Percentiles rank a stretch among this genome's conserved stretches.
Conservation (phyloP, 2,888 invertebrate genomes). For the Caenorhabditis virilis region DNA sequence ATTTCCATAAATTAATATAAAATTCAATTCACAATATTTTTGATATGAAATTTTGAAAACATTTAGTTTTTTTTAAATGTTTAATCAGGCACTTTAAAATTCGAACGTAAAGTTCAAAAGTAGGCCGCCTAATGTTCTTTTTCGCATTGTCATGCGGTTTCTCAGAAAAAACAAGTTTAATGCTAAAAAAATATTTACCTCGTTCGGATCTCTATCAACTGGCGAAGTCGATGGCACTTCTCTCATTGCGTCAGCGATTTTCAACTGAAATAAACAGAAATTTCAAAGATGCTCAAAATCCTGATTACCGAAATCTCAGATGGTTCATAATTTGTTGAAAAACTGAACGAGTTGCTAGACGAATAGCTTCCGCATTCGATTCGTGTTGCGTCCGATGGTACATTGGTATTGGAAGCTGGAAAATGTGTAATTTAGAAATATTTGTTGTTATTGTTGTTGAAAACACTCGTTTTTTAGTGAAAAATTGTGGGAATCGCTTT, state of each 20-base stretch:
- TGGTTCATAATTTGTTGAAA: not conserved
- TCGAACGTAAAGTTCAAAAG: no score
- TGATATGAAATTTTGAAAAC: no score
- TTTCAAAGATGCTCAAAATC: not conserved
- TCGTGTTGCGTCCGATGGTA: constrained; percentile 36
- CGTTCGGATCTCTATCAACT: not conserved
- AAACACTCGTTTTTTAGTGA: no score
- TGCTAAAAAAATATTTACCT: constrained; percentile 2
- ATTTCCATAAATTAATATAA: no score
- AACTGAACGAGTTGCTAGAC: constrained; percentile 19
- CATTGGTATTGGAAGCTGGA: constrained; percentile 10
- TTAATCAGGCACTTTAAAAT: no score
- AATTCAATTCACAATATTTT: no score
- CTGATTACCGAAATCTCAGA: constrained; percentile 1
- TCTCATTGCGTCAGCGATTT: constrained; percentile 55
- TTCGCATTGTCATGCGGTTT: not conserved
- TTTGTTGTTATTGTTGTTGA: constrained; percentile 2
- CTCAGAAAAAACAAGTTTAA: not conserved
- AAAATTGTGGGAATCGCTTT: not conserved
- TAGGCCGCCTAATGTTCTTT: no score
- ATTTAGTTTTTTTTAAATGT: no score
- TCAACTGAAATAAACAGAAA: constrained; percentile 29
- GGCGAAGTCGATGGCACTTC: constrained; percentile 16
- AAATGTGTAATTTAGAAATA: no score
- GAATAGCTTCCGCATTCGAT: constrained; percentile 45